These are phyloP conservation scores for Brachyptera putata DNA, from an alignment of 2,888 invertebrate genomes.

Conservation along the genomic window DNA sequence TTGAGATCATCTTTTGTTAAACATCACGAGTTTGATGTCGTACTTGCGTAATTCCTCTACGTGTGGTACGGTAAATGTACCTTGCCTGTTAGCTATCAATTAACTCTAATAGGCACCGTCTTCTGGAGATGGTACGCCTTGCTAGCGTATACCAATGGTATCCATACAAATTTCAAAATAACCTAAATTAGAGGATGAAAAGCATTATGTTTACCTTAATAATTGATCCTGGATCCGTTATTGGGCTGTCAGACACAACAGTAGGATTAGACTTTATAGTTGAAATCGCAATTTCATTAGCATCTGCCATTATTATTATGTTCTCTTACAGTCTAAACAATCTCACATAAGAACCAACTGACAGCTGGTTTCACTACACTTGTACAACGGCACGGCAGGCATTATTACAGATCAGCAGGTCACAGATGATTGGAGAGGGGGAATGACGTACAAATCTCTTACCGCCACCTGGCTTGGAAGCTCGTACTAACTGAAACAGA, in stretches of 20 bases:
- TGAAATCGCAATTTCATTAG: neutral
- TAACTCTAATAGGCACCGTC: neutral
- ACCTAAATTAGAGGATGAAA: too few species aligned
- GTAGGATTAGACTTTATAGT: constrained; percentile 44
- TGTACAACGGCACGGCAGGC: neutral
- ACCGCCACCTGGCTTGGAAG: neutral
- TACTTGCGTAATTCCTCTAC: too few species aligned
- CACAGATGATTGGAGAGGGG: neutral
- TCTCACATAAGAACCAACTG: neutral
- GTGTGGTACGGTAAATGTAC: neutral
- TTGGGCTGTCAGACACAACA: constrained; percentile 66
- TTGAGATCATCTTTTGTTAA: neutral
- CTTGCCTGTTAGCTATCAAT: neutral
- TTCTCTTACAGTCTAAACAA: neutral
- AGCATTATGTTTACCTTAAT: constrained; percentile 52
- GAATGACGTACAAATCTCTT: neutral
- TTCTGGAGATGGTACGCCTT: neutral
- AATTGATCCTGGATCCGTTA: constrained; percentile 69
- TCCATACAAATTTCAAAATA: too few species aligned
- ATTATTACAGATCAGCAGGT: too few species aligned
- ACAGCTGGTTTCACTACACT: neutral
- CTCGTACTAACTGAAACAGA: too few species aligned
- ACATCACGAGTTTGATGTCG: neutral
- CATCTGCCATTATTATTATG: constrained; percentile 13
- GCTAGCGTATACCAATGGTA: too few species aligned